phyloP scores from a whole-genome alignment of 2,888 invertebrate species.

The Sinodicranocentrus sp. region DNA sequence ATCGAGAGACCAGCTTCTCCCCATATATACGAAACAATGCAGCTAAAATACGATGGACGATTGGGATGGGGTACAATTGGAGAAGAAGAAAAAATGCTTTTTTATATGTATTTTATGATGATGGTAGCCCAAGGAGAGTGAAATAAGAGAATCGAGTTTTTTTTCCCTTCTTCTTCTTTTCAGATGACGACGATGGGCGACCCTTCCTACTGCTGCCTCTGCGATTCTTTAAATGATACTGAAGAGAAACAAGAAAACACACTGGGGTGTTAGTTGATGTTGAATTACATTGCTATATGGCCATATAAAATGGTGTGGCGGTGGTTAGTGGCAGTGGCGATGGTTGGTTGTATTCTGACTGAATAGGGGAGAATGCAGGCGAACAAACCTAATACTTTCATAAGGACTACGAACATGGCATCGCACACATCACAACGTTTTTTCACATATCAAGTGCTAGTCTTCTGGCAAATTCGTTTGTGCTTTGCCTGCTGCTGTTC shows the following conservation, averaged over 20 bases:
- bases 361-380: too few species aligned
- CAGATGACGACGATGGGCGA: slow-evolving; percentile 18
- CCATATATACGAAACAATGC: not conserved
- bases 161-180: not conserved
- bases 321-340: too few species aligned
- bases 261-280: slow-evolving; percentile 28
- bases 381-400: too few species aligned
- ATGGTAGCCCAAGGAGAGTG: slow-evolving; percentile 45
- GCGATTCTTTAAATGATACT: slow-evolving; percentile 48
- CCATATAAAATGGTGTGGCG: too few species aligned
- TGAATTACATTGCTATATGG: not conserved
- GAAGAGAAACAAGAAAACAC: slow-evolving; percentile 50
- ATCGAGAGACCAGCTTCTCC: not conserved
- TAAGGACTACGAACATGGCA: too few species aligned
- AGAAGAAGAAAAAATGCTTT: slow-evolving; percentile 12
- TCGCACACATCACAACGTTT: too few species aligned
- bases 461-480: too few species aligned
- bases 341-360: too few species aligned
- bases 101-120: not conserved
- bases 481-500: too few species aligned
- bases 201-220: slow-evolving; percentile 45
- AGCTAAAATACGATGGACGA: not conserved
- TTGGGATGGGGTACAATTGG: not conserved
- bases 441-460: too few species aligned
- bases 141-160: slow-evolving; percentile 27